Base-by-base conservation (phyloP, 2,888 invertebrate genomes). In the Cantharis rustica region DNA sequence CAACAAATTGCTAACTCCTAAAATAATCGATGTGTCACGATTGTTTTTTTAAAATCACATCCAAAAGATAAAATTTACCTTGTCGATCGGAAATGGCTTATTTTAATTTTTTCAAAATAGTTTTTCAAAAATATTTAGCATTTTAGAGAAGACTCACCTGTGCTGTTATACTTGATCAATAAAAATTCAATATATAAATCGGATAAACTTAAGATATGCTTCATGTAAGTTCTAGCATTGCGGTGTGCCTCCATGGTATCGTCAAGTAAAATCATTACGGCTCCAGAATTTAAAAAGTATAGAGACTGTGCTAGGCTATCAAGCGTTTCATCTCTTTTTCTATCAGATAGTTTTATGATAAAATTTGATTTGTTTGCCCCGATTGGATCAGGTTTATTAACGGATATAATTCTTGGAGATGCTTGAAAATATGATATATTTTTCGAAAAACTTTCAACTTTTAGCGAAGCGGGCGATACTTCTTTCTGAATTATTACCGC, bases 71-170 rank as follows among this genome's bases (percentile, higher is more conserved):
- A 27, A 26, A 27, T 27, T 27, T 3, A 27, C 27, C 3, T 27
- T 11, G 10, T 27, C 11, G 27, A 27, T 27, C 27, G 27, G 27
- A 27, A 27, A 27, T 2, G 27, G 23, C 5, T 23, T 23, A 23
- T 9, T 27, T 27, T 27, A 26, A 26, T 10, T 10, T 26, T 26
- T 10, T 10, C 10, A 2, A 10, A 26, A 23, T 23, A 23, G 20
- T 23, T 23, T 9, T 9, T 23, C 23, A 7, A 23, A 23, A 23
- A 23, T 23, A 20, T 20, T 20, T n/a, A n/a, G n/a, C n/a, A n/a
- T n/a, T n/a, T n/a, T n/a, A n/a, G n/a, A n/a, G n/a, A n/a, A n/a
- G 7, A 23, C 23, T 81, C 83, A 87, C 87, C 86, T 78, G 87
- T 79, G 23, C 80, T 70, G 76, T 87, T 87, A 71, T 85, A 87